phyloP scores from a whole-genome alignment of 2,797 vertebrate species.

The Zenarchopterus dispar region DNA sequence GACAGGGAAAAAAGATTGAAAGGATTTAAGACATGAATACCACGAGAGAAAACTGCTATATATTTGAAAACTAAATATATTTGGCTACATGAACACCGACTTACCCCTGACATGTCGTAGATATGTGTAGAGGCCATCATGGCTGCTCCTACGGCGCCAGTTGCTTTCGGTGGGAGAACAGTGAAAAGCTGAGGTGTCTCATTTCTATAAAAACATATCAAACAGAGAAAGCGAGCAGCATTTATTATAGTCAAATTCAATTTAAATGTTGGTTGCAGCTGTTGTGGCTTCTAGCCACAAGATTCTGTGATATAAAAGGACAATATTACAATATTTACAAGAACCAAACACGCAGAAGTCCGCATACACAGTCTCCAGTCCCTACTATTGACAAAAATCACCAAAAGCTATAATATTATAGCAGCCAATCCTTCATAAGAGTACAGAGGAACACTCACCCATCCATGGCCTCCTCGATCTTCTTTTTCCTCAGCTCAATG shows the following conservation, averaged over 20 bases:
- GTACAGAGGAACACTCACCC: conserved; percentile 76
- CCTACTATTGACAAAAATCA: too few species aligned
- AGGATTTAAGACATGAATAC: neutral
- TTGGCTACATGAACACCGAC: conserved; percentile 6
- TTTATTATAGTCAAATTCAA: neutral
- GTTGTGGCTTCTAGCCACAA: too few species aligned
- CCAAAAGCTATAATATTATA: neutral
- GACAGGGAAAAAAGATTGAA: neutral
- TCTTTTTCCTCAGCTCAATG: conserved; percentile 95
- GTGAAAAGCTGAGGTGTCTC: conserved; percentile 92
- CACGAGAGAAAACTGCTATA: fast-evolving
- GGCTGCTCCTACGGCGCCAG: conserved; percentile 85
- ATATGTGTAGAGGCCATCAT: conserved; percentile 96
- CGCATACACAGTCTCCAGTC: too few species aligned
- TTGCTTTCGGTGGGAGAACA: conserved; percentile 89
- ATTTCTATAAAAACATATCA: conserved; percentile 73
- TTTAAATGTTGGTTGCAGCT: too few species aligned
- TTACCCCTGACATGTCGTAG: conserved; percentile 90
- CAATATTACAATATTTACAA: too few species aligned
- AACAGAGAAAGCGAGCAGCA: neutral
- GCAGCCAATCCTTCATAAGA: neutral
- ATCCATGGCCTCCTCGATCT: conserved; percentile 94
- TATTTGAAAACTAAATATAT: neutral
- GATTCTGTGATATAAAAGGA: too few species aligned
- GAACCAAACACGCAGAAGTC: too few species aligned